phyloP scores from a whole-genome alignment of 2,888 invertebrate genomes.

The Erebia aethiops region DNA sequence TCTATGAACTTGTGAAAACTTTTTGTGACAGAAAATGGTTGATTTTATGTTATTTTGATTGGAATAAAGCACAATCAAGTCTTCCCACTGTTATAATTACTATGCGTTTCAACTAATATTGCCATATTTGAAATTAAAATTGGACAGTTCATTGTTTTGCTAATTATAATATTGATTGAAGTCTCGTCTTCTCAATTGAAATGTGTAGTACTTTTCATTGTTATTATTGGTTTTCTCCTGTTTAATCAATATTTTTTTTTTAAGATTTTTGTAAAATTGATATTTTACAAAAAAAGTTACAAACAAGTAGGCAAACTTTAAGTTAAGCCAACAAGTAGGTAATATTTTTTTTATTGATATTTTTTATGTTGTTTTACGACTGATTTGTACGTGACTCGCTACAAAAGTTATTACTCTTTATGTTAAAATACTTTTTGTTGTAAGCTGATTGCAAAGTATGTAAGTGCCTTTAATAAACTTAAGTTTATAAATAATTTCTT shows the following conservation, averaged over 20 bases:
- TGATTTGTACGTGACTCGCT: background rate
- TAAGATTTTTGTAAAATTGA: background rate
- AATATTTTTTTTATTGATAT: background rate
- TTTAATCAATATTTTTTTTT: background rate
- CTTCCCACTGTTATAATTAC: slow-evolving; percentile 4
- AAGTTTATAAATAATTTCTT: background rate
- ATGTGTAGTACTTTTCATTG: no score
- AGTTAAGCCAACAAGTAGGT: background rate
- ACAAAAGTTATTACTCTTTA: background rate
- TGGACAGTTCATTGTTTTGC: no score
- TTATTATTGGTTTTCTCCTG: no score
- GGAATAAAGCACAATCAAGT: slow-evolving; percentile 4
- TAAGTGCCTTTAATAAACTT: slow-evolving; percentile 5
- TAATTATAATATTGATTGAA: no score
- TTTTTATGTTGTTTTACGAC: background rate
- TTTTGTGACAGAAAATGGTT: background rate
- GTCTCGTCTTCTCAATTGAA: no score
- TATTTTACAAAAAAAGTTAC: background rate
- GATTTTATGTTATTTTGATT: background rate
- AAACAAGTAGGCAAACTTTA: no score
- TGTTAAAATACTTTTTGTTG: background rate
- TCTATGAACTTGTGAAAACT: no score
- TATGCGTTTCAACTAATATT: background rate
- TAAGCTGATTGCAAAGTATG: no score
- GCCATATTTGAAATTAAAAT: no score